These are phyloP conservation scores for Machimus atricapillus DNA, from an alignment of 2,888 invertebrate genomes.

Conservation along the genomic window DNA sequence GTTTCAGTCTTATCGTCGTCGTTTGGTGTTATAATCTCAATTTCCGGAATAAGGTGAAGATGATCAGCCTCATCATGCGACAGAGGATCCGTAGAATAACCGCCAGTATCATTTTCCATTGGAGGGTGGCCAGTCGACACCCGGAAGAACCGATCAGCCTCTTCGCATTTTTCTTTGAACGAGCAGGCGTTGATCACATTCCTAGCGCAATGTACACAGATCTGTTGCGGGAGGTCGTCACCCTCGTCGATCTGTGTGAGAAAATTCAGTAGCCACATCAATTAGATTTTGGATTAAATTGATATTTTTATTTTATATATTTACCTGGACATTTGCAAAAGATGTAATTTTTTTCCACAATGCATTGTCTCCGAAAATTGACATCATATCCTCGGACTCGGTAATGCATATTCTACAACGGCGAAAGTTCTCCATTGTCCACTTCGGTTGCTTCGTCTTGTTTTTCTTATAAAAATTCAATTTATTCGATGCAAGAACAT, in stretches of 20 bases:
- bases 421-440: constrained; percentile 51
- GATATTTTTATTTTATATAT: constrained; percentile 6
- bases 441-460: not conserved
- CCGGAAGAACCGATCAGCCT: constrained; percentile 60
- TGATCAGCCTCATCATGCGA: not conserved
- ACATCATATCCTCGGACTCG: constrained; percentile 55
- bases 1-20: constrained; percentile 50
- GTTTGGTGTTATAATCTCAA: constrained; percentile 58
- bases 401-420: constrained; percentile 58
- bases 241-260: constrained; percentile 56
- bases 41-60: constrained; percentile 60
- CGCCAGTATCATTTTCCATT: not conserved
- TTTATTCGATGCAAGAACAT: not conserved
- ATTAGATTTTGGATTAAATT: not conserved
- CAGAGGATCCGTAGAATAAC: not conserved
- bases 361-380: constrained; percentile 61
- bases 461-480: not conserved
- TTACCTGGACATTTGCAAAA: constrained; percentile 60
- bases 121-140: constrained; percentile 47
- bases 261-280: not conserved
- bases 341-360: constrained; percentile 60
- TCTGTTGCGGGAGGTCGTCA: constrained; percentile 60
- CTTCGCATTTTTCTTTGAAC: constrained; percentile 61
- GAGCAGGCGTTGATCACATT: constrained; percentile 58
- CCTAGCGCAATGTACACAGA: constrained; percentile 59